Evolutionary conservation across 2,113 vertebrate species (phyloP).

Genomic region (Varanus salvator): DNA sequence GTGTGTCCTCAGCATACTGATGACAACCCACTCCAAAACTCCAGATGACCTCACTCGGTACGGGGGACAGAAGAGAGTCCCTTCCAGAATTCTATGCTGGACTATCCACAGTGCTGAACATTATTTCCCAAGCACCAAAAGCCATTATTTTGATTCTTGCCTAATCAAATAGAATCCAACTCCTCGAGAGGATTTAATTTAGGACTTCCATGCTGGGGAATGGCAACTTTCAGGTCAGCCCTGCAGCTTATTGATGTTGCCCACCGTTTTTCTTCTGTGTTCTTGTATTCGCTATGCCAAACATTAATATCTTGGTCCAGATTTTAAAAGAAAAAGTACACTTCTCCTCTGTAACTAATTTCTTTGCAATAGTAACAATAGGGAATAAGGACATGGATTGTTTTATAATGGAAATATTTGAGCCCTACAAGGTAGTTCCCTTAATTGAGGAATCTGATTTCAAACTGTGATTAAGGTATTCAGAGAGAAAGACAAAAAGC

Average conservation of each 20-base stretch:
- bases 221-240: neutral
- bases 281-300: constrained; percentile 25
- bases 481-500: constrained; percentile 41
- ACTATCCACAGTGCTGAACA: no score
- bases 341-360: constrained; percentile 21
- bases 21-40: no score
- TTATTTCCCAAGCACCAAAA: neutral
- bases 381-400: constrained; percentile 34
- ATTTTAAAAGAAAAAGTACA: constrained; percentile 49
- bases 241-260: neutral
- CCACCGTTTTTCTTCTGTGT: constrained; percentile 4
- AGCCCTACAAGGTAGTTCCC: constrained; percentile 51
- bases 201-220: neutral
- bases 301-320: constrained; percentile 46
- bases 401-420: constrained; percentile 44
- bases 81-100: no score
- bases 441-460: constrained; percentile 28
- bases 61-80: no score
- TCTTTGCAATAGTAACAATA: constrained; percentile 18
- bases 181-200: neutral
- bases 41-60: no score
- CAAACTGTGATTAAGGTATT: constrained; percentile 33
- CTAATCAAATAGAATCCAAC: neutral
- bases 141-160: neutral
- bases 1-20: no score